These are phyloP conservation scores for Cantharis rufa DNA, from an alignment of 2,888 invertebrate species.

Conservation along the genomic window DNA sequence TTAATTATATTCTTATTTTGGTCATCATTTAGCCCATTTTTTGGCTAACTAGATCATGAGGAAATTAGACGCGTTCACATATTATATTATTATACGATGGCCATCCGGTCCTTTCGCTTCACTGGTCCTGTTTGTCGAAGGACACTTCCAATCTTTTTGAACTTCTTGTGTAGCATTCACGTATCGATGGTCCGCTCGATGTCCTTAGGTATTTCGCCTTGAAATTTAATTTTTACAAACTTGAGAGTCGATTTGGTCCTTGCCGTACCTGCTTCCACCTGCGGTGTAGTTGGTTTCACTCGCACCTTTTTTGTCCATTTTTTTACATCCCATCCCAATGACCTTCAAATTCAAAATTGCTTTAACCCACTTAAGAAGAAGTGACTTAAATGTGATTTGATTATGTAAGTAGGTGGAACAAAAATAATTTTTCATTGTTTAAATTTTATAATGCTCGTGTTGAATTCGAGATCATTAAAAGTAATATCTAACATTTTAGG, in stretches of 20 bases:
- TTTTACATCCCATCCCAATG: neutral
- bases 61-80: neutral
- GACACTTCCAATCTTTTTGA: neutral
- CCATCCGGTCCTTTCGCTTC: neutral
- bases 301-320: neutral
- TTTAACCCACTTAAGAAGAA: neutral
- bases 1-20: neutral
- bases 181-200: neutral
- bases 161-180: neutral
- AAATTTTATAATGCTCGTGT: neutral
- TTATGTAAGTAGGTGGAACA: neutral
- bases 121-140: neutral
- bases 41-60: neutral
- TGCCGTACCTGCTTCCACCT: neutral
- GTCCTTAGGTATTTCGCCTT: neutral
- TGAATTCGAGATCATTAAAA: neutral
- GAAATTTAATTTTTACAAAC: neutral
- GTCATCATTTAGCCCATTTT: neutral
- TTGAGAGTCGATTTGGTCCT: neutral
- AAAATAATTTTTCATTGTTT: neutral
- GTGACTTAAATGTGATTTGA: neutral
- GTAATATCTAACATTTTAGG: neutral
- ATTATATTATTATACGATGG: neutral
- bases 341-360: neutral
- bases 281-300: neutral